Evolutionary conservation across 2,113 vertebrate species (phyloP), one percentile per base, ranked within the genome.

Genomic region (Brachypteracias leptosomus): DNA sequence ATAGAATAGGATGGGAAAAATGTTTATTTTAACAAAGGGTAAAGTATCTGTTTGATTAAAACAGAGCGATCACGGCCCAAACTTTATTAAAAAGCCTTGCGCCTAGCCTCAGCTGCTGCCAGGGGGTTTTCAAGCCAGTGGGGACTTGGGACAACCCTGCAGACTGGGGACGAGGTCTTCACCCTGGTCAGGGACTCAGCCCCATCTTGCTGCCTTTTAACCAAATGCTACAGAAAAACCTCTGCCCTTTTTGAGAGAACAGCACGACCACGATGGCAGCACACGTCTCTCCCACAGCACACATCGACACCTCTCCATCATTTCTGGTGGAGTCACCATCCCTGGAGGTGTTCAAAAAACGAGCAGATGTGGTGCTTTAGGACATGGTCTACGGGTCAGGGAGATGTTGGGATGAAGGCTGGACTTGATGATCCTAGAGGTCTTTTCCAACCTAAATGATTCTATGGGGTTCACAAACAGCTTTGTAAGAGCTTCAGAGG

Each of bases 11-110:
- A 90, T 21, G 40, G 52, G 65, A 19, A 62, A 94, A 80, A 91
- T 40, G 46, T 93, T 95, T 91, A 82, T 77, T 85, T 88, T 88
- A 91, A 88, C 57, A 61, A 24, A 58, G 75, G 79, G 68, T 57
- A 88, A 92, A 74, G 29, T 44, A 85, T 52, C 55, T 59, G 33
- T 85, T 90, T 73, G 66, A 92, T 80, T 90, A 74, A 80, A 95
- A 70, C 49, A 88, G 44, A 88, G 29, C 1, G 2, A 83, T 44
- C n/a, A 7, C 1, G 9, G 40, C 78, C 59, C 55, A 94, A 80
- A 88, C 51, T 14, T 67, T 75, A 13, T 11, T 55, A 42, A 42
- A 42, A 42, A 42, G 15, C 42, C 63, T 46, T 62, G 49, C 12
- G 8, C 26, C 93, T 47, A 72, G 73, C 10, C 29, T 31, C 52